Evolutionary conservation across 2,113 vertebrate species (phyloP).

Genomic region (Lamprotornis superbus): DNA sequence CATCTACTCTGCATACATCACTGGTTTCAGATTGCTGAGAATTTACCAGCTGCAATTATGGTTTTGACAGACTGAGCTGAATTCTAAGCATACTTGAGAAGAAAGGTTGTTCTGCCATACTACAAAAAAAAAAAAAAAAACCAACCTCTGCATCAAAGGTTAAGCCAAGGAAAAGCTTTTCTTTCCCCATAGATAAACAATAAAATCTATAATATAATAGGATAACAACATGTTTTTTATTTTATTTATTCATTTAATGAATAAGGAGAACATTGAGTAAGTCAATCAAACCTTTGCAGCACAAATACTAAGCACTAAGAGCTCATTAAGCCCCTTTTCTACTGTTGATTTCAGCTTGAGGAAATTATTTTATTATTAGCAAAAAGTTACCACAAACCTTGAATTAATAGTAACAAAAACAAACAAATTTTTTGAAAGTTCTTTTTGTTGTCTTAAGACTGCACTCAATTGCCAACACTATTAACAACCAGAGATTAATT

Average conservation of each 20-base stretch:
- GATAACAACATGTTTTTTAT: neutral
- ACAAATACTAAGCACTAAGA: neutral
- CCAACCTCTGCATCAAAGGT: neutral
- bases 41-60: neutral
- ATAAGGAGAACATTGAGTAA: neutral
- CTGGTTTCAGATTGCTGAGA: neutral
- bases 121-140: neutral
- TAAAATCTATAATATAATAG: neutral
- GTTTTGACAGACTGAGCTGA: neutral
- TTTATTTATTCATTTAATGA: neutral
- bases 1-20: neutral
- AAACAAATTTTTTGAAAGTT: neutral
- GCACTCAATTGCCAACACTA: neutral
- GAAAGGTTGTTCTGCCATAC: neutral
- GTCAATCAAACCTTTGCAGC: neutral
- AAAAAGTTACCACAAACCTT: neutral
- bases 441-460: neutral
- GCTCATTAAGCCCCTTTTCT: neutral
- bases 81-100: neutral
- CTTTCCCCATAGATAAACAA: neutral
- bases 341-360: neutral
- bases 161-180: neutral
- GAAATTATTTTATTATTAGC: neutral
- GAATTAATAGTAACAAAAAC: neutral
- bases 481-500: neutral